phyloP scores from a whole-genome alignment of 2,113 vertebrate species.

The Stomatorhinus ivindoensis region DNA sequence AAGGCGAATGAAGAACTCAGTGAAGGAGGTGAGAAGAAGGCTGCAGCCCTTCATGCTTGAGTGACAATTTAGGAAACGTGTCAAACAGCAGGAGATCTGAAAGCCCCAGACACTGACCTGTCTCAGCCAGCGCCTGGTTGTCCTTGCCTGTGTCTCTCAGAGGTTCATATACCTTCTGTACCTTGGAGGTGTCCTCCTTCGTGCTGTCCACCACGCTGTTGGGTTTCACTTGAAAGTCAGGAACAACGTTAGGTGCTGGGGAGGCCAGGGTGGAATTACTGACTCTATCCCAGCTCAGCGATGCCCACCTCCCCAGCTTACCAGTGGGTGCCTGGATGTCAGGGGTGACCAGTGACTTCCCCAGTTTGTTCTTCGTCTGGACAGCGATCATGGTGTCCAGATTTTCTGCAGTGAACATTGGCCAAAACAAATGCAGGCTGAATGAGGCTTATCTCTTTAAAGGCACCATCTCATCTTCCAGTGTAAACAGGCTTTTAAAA shows the following conservation, averaged over 20 bases:
- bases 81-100: not conserved
- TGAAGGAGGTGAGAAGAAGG: not conserved
- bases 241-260: not conserved
- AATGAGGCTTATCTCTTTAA: not conserved
- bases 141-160: constrained; percentile 89
- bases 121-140: constrained; percentile 59
- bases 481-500: not conserved
- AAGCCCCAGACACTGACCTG: constrained; percentile 48
- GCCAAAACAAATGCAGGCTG: constrained; percentile 4
- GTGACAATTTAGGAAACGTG: not conserved
- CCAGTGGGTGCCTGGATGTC: constrained; percentile 65
- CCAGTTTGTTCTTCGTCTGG: constrained; percentile 91
- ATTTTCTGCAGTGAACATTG: constrained; percentile 67
- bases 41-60: not conserved
- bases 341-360: constrained; percentile 65
- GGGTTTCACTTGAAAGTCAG: constrained; percentile 54
- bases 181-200: constrained; percentile 80
- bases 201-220: constrained; percentile 86
- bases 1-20: not conserved
- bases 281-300: no score
- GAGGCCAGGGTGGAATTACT: not conserved
- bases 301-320: constrained; percentile 45
- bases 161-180: constrained; percentile 81
- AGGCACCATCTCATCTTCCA: not conserved
- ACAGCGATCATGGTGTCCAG: constrained; percentile 90